Base-by-base conservation (phyloP, 2,113 vertebrate species). In the Dromaius novaehollandiae region DNA sequence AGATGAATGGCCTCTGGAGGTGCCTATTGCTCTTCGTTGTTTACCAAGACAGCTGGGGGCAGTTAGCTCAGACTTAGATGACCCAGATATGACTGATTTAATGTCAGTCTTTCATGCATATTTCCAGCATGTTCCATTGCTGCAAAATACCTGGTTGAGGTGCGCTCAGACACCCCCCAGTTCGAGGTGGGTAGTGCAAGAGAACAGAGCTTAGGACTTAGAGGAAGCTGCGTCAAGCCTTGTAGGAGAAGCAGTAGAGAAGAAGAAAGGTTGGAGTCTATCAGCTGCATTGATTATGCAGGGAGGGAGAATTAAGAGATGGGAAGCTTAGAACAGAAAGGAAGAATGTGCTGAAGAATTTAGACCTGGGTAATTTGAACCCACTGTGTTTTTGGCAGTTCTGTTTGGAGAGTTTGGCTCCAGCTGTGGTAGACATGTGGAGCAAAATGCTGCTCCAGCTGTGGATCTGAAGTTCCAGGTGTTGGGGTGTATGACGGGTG, bases 1-100 rank as follows among this genome's bases (percentile, higher is more conserved):
- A 63, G 82, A 70, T 90, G 88, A 86, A 90, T 60, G 95, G 95
- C 93, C 96, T 91, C 96, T 97, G 96, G 96, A 95, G 93, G 50
- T 97, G 82, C 90, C 79, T 88, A 20, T 7, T 96, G 82, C 93
- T 96, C 64, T 82, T 60, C 2, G 0, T 24, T 81, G 93, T 86
- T 93, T 96, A 78, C 89, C 70, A 76, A 25, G 93, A 80, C 44
- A 77, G 88, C 96, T 86, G 30, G 16, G 55, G 90, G 96, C 94
- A 87, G 7, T 40, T 90, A 40, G 46, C 66, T 78, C 91, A 65
- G 65, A 7, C 82, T 83, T 2, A 25, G 53, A 34, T 70, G 4
- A 61, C 91, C 84, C 46, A 60, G 38, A 42, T 81, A 8, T 2
- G 4, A 8, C 60, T 11, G 65, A 53, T 75, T 3, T 11, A 7